Base-by-base conservation (phyloP, 2,113 vertebrate species). In the Pterophyllum scalare region DNA sequence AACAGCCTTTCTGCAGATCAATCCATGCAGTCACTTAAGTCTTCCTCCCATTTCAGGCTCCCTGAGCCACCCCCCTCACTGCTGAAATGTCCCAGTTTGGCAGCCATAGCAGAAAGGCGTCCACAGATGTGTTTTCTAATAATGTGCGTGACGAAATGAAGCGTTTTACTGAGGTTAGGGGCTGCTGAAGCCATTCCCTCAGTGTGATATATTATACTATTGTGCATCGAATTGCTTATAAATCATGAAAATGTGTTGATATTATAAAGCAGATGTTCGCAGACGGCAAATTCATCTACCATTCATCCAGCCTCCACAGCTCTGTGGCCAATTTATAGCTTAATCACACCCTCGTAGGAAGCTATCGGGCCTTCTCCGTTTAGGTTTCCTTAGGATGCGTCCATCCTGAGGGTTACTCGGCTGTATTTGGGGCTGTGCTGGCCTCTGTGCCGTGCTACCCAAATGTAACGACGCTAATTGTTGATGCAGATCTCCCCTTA, bases 311-410 rank as follows among this genome's bases (percentile, higher is more conserved):
- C 59, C 46, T 60, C 60, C 40, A n/a, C 52, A 62, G 64, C 43
- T 88, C 58, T 54, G 54, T 72, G 84, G 76, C 77, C 79, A 88
- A 79, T 88, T 84, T 70, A 70, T 61, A 70, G 82, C 75, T 77
- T 59, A 79, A 85, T 83, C 88, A 75, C 79, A 83, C 28, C 86
- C 88, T 88, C 57, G 87, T 67, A 86, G 52, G 82, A 87, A 82
- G 89, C 90, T 72, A 88, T 40, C 81, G 87, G 92, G 93, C 92
- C 93, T 84, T 65, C 28, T 75, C 61, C 83, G 77, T 43, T 46
- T 20, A 89, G 82, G 88, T 83, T 79, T 24, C 57, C 82, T 58
- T 11, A 35, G 62, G 26, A 57, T 60, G 35, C 82, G 26, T 79
- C 26, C 84, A 84, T 43, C 83, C 80, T 64, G 56, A 60, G 9